Evolutionary conservation across 2,797 vertebrate species (phyloP).

Genomic region (Hippoglossus hippoglossus): DNA sequence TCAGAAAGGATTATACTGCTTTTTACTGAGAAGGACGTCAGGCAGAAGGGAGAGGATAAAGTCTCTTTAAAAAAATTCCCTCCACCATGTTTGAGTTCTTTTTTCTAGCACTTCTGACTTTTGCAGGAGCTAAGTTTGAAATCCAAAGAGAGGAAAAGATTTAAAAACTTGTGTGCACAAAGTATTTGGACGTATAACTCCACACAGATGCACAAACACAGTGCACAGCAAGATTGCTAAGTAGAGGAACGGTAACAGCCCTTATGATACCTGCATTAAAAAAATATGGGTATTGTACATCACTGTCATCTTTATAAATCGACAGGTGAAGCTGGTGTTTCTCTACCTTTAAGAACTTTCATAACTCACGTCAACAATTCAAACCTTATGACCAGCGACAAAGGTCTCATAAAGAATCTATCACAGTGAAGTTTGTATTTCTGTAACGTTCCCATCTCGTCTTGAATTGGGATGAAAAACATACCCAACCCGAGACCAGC

Average conservation of each 20-base stretch:
- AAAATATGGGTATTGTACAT: not conserved
- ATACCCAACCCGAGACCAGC: conserved; percentile 29
- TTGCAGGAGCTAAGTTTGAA: not conserved
- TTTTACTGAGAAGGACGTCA: not conserved
- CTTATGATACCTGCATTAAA: not conserved
- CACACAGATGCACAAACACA: not conserved
- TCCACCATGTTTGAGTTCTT: not conserved
- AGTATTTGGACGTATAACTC: not conserved
- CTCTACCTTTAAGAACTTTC: conserved; percentile 6
- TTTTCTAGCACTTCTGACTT: not conserved
- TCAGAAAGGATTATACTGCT: not conserved
- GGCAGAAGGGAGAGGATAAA: not conserved
- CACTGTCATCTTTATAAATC: conserved; percentile 11
- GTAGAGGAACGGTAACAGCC: not conserved
- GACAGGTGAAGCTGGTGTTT: not conserved
- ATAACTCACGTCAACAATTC: conserved; percentile 23
- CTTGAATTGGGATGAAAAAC: conserved; percentile 1
- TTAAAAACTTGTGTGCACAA: not conserved
- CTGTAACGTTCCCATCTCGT: conserved; percentile 17
- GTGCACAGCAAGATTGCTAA: not conserved
- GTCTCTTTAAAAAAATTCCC: not conserved
- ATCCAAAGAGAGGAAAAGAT: not conserved
- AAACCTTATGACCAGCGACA: not conserved
- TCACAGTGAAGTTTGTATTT: not conserved
- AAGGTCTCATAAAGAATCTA: not conserved